These are phyloP conservation scores for Pygoscelis adeliae DNA, from an alignment of 2,113 vertebrate genomes.

Conservation along the genomic window DNA sequence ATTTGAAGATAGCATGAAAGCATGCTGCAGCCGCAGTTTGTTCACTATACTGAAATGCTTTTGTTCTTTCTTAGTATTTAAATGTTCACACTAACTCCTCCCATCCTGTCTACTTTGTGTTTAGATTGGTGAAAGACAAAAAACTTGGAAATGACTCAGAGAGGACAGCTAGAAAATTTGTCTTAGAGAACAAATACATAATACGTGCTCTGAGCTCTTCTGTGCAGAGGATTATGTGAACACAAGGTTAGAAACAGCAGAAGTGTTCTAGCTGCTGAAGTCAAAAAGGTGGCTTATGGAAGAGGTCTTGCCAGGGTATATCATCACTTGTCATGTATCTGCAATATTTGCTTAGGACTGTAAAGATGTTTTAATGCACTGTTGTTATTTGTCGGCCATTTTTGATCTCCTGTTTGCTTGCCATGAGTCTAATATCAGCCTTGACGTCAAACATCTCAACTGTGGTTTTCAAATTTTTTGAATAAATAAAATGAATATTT, in stretches of 20 bases:
- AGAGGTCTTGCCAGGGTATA: neutral
- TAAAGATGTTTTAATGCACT: neutral
- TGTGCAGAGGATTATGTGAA: neutral
- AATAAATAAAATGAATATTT: neutral
- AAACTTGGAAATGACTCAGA: neutral
- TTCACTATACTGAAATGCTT: neutral
- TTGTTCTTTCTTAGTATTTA: neutral
- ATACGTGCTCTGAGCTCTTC: neutral
- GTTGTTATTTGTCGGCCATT: neutral
- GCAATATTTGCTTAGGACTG: neutral
- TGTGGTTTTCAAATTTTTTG: neutral
- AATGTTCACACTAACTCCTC: neutral
- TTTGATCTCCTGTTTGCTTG: neutral
- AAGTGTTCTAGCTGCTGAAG: neutral
- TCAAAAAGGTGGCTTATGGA: neutral
- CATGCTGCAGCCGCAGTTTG: neutral
- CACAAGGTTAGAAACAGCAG: neutral
- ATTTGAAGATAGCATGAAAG: neutral
- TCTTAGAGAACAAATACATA: neutral
- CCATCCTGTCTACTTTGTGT: conserved; percentile 7
- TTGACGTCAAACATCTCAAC: neutral
- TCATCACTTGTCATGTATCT: neutral
- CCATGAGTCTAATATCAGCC: neutral
- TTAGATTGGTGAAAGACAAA: neutral
- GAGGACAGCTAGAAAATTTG: neutral